Base-by-base conservation (phyloP, 64 coral and sea anemone genomes). In the Pocillopora verrucosa region DNA sequence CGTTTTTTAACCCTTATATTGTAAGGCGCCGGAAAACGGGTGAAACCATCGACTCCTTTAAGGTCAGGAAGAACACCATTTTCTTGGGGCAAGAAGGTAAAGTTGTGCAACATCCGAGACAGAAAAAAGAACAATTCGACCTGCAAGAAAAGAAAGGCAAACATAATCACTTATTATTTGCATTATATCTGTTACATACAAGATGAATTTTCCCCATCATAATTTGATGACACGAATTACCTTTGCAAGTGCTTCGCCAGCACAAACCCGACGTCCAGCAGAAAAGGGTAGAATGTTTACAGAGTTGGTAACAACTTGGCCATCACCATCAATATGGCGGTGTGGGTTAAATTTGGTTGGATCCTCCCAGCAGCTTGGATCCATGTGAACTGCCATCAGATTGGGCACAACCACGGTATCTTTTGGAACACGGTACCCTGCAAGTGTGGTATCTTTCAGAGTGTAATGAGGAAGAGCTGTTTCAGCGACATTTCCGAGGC, bases 261-360 rank as follows among this genome's bases (percentile, higher is more conserved):
- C 87, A 86, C 92, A 94, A 64, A 88, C 92, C 13, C 80, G 87
- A 19, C 87, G 79, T 41, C 92, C 92, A 77, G 92, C 92, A 56
- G 86, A 77, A 41, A 89, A 94, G 1, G 80, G 92, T 2, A 94
- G 74, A 69, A 89, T 81, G 73, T 89, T 94, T 16, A 70, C 87
- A 2, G 77, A 81, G 20, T 68, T 74, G 35, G 86, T 84, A 34
- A 88, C 56, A n/a, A 93, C 72, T 20, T 89, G 61, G 13, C 92
- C 92, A 76, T 77, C 9, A 34, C 79, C 36, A 80, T 89, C 75
- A 78, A 92, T 74, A 58, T 92, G 90, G 30, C 90, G 89, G 36
- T 65, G 82, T 59, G 90, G 90, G 73, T 92, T 56, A 34, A 92
- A 92, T 0, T 16, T 24, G 35, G 57, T 73, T 56, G 90, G 81